Conservation (phyloP, 2,113 vertebrate species). For the Solea solea region DNA sequence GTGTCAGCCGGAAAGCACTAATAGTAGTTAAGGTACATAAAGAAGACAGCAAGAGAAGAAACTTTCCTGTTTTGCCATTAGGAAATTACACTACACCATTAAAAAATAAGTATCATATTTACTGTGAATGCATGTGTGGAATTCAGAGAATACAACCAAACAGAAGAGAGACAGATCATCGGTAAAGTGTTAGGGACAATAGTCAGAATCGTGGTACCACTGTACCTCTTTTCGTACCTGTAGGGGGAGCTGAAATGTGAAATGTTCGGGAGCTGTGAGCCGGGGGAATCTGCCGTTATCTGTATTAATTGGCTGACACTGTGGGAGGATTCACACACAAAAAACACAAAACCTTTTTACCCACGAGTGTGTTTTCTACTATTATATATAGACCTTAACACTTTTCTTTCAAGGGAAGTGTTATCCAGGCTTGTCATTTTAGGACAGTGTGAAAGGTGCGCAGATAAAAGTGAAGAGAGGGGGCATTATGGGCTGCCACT, state of each 20-base stretch:
- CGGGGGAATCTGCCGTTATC: background rate
- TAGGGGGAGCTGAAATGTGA: too few species aligned
- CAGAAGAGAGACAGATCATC: background rate
- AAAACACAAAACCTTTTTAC: background rate
- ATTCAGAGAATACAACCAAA: background rate
- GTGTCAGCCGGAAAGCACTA: too few species aligned
- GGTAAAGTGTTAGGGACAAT: too few species aligned
- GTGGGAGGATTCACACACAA: background rate
- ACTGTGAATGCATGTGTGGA: background rate
- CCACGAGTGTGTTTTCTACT: background rate
- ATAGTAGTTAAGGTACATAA: too few species aligned
- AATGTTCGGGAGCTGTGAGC: too few species aligned
- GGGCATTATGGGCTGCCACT: background rate
- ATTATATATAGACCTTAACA: background rate
- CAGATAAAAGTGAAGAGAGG: background rate
- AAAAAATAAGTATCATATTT: background rate
- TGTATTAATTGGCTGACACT: background rate
- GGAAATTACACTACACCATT: background rate
- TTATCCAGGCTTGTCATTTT: slow-evolving; percentile 1
- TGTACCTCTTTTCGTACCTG: too few species aligned
- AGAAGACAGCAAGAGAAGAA: background rate
- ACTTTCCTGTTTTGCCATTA: background rate
- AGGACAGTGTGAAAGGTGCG: slow-evolving; percentile 1
- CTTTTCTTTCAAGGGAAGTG: background rate
- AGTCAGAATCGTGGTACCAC: too few species aligned